phyloP scores from a whole-genome alignment of 2,888 invertebrate species.

The Chironomus tentans region DNA sequence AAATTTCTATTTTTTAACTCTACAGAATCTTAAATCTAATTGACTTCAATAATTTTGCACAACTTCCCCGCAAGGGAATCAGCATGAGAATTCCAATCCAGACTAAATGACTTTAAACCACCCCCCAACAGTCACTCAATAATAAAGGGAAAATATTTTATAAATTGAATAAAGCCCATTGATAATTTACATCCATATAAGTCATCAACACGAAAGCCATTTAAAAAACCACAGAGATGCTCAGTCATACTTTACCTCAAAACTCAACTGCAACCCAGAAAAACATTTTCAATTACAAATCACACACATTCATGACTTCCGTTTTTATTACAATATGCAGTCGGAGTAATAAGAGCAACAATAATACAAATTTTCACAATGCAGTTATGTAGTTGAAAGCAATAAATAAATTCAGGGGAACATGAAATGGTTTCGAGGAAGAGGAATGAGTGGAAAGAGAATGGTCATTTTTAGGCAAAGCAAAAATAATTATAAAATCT shows the following conservation, averaged over 20 bases:
- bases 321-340: neutral
- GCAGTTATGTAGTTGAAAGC: slow-evolving; percentile 3
- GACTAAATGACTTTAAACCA: too few species aligned
- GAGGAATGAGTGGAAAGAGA: neutral
- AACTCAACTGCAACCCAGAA: neutral
- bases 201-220: slow-evolving; percentile 3
- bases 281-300: slow-evolving; percentile 26
- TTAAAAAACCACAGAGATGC: neutral
- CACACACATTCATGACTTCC: slow-evolving; percentile 22
- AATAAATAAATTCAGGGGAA: slow-evolving; percentile 13
- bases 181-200: neutral
- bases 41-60: too few species aligned
- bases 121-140: too few species aligned
- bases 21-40: too few species aligned
- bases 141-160: too few species aligned
- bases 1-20: too few species aligned
- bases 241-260: neutral
- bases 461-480: neutral
- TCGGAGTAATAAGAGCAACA: too few species aligned
- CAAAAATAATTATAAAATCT: neutral
- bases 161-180: too few species aligned
- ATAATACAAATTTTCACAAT: neutral
- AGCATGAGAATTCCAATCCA: too few species aligned
- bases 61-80: too few species aligned
- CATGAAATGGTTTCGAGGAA: neutral